Percentiles rank a stretch among this genome's conserved stretches.
Conservation (phyloP, 37 sponge, comb jelly and placozoan genomes). For the Aplysina aerophoba region DNA sequence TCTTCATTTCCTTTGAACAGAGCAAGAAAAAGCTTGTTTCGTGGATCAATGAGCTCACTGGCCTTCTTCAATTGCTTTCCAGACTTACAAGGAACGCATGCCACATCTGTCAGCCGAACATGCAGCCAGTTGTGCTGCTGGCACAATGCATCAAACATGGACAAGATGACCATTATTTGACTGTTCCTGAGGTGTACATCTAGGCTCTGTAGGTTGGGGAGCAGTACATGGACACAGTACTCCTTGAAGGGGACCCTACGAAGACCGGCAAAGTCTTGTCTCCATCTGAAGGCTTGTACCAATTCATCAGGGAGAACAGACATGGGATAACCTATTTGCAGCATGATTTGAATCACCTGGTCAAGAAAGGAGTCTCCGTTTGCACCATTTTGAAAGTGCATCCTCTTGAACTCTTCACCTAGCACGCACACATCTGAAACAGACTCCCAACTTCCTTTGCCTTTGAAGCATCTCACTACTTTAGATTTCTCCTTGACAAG, state of each 20-base stretch:
- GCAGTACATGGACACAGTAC: slow-evolving; percentile 38
- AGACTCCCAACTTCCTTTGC: slow-evolving; percentile 49
- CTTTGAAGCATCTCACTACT: not conserved
- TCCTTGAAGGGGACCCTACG: not conserved
- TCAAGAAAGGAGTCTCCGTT: not conserved
- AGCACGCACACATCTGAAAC: slow-evolving; percentile 38
- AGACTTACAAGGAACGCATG: slow-evolving; percentile 1
- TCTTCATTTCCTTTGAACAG: slow-evolving; percentile 48
- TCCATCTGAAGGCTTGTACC: too few species aligned
- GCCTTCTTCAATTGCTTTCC: slow-evolving; percentile 11
- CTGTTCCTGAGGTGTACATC: not conserved
- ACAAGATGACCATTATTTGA: slow-evolving; percentile 38
- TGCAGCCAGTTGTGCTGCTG: not conserved
- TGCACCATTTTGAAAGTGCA: slow-evolving; percentile 10
- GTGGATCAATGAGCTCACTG: slow-evolving; percentile 42
- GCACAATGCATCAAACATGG: not conserved
- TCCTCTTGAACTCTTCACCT: slow-evolving; percentile 17
- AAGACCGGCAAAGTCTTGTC: too few species aligned
- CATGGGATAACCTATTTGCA: too few species aligned
- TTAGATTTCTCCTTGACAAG: not conserved
- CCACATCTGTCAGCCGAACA: not conserved
- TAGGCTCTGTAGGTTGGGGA: slow-evolving; percentile 42
- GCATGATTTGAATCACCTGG: not conserved
- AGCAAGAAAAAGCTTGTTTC: not conserved
- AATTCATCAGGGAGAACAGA: too few species aligned